Evolutionary conservation across 2,113 vertebrate species (phyloP).

Genomic region (Cromileptes altivelis): DNA sequence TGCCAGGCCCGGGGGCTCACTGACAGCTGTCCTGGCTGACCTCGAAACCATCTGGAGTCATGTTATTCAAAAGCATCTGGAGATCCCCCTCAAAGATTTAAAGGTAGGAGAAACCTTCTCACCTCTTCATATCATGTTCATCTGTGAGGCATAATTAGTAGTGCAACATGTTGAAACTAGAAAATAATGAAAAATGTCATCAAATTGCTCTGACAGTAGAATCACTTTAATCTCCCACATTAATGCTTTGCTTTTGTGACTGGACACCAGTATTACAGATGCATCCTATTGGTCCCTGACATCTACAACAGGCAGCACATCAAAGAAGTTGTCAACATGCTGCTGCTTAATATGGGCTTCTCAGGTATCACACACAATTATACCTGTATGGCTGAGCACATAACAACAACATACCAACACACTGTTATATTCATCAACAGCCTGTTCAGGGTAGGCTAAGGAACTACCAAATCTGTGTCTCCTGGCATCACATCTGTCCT

Average conservation of each 20-base stretch:
- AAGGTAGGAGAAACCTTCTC: constrained; percentile 86
- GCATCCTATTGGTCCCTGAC: constrained; percentile 95
- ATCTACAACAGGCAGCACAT: constrained; percentile 97
- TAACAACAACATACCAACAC: not conserved
- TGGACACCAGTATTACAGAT: constrained; percentile 93
- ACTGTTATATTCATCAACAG: not conserved
- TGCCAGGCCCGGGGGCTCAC: constrained; percentile 91
- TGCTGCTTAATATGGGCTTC: constrained; percentile 96
- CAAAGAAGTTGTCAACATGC: constrained; percentile 96
- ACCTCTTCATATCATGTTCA: not conserved
- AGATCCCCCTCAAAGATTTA: constrained; percentile 96
- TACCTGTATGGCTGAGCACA: not conserved
- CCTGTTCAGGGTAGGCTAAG: not conserved
- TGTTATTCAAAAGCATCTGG: constrained; percentile 94
- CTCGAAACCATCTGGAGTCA: constrained; percentile 96
- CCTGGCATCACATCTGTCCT: not conserved
- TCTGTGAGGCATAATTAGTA: not conserved
- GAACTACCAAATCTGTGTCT: not conserved
- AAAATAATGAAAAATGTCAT: not conserved
- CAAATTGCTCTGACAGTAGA: not conserved
- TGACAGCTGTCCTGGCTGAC: constrained; percentile 92
- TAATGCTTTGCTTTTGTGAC: constrained; percentile 13
- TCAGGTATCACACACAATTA: constrained; percentile 88
- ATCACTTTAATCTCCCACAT: not conserved
- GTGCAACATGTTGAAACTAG: not conserved